These are phyloP conservation scores for Mya arenaria DNA, from an alignment of 1,140 invertebrate species.

Conservation along the genomic window DNA sequence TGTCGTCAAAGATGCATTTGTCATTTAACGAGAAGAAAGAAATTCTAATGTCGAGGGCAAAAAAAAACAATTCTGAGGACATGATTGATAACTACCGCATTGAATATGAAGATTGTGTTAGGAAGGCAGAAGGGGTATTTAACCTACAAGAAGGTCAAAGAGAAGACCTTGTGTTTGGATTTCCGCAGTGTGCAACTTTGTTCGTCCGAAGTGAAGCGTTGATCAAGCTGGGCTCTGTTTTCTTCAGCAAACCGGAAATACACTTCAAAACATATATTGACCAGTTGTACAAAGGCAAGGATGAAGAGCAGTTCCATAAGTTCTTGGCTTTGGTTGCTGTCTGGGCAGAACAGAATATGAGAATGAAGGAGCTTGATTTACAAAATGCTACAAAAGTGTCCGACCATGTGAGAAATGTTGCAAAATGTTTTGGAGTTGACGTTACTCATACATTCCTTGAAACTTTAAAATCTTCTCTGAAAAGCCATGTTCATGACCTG, in stretches of 20 bases:
- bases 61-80: not conserved
- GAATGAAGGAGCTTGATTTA: not conserved
- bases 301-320: not conserved
- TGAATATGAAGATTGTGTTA: conserved; percentile 2
- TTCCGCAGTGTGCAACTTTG: conserved; percentile 38
- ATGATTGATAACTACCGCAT: not conserved
- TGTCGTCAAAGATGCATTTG: not conserved
- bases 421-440: not conserved
- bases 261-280: conserved; percentile 30
- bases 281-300: conserved; percentile 5
- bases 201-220: conserved; percentile 24
- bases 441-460: not conserved
- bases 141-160: not conserved
- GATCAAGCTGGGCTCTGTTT: not conserved
- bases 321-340: conserved; percentile 39
- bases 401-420: not conserved
- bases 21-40: not conserved
- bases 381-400: not conserved
- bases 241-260: conserved; percentile 27
- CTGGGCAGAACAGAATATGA: conserved; percentile 12
- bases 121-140: not conserved
- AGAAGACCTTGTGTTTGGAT: conserved; percentile 28
- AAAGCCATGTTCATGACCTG: not conserved
- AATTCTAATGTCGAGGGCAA: not conserved
- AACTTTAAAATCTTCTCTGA: not conserved